Conservation (phyloP, 2,888 invertebrate genomes). For the Lasioglossum pauxillum region DNA sequence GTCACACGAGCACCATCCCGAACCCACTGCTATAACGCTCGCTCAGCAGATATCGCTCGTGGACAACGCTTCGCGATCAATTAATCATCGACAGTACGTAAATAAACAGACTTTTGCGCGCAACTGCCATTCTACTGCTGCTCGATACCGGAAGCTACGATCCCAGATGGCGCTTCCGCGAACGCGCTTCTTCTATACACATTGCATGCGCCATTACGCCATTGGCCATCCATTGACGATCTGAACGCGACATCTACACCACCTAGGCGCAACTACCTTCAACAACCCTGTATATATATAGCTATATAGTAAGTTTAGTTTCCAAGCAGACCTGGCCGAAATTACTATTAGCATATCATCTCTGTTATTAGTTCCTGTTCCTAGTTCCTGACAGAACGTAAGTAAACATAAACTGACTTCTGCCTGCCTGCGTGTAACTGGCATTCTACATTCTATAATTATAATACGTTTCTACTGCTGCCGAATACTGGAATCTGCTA, state of each 20-base stretch:
- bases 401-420: conserved; percentile 76
- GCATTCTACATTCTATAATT: conserved; percentile 50
- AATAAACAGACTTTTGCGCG: conserved; percentile 80
- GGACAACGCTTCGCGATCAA: conserved; percentile 61
- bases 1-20: conserved; percentile 32
- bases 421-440: conserved; percentile 72
- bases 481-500: conserved; percentile 46
- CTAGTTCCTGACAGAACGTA: conserved; percentile 62
- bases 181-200: neutral
- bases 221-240: too few relatives aligned
- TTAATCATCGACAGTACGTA: conserved; percentile 73
- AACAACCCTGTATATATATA: too few relatives aligned
- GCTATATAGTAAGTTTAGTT: too few relatives aligned
- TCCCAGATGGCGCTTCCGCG: conserved; percentile 54
- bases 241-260: too few relatives aligned
- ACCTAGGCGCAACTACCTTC: too few relatives aligned
- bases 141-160: conserved; percentile 51
- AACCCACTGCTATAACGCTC: neutral
- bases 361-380: too few relatives aligned
- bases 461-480: conserved; percentile 60
- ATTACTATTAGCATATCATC: too few relatives aligned
- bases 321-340: too few relatives aligned
- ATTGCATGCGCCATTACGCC: too few relatives aligned
- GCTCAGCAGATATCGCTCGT: conserved; percentile 34
- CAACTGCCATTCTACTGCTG: conserved; percentile 75